Evolutionary conservation across 2,888 invertebrate genomes (phyloP), one percentile per base, ranked within the genome.

Genomic region (Epiblema foenella): DNA sequence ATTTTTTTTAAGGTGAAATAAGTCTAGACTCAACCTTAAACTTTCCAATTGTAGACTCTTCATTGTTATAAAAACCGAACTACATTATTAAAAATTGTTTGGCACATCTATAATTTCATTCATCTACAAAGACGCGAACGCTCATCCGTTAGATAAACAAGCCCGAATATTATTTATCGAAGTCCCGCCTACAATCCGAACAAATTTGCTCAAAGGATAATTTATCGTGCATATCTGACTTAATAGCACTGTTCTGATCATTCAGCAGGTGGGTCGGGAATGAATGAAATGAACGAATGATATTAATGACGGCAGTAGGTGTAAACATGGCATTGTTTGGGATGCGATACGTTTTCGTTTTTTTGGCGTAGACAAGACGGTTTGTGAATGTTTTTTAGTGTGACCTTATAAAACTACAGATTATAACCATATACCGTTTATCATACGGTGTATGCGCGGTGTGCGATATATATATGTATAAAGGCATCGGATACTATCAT

Each of bases 121-220:
- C 17, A 66, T 70, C 59, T 70, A 49, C 37, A 59, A 46, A 64
- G 5, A 39, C 46, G 66, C 66, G 58, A 71, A 46, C 37, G 29
- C 52, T 59, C 15, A 66, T 71, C 60, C 59, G 33, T 17, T 66
- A 70, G 54, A 66, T 66, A 71, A 71, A 71, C 15, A 66, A 66
- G 37, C 24, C 52, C 60, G 69, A 72, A 75, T 76, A 76, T 79
- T 78, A 79, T 79, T 81, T 77, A 82, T 69, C 12, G 42, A 81
- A 78, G 73, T 73, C 91, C 93, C 93, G 93, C 93, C 93, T 90
- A 90, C 91, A 75, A 79, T 77, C 78, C 80, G 77, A 85, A 90
- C 93, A 92, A 91, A 93, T 93, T 90, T 73, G 79, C 77, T 89
- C 85, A 90, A 91, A 87, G 81, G 85, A 85, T 84, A 90, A 91